These are phyloP conservation scores for Mergus octosetaceus DNA, from an alignment of 2,797 vertebrate genomes.

Conservation along the genomic window DNA sequence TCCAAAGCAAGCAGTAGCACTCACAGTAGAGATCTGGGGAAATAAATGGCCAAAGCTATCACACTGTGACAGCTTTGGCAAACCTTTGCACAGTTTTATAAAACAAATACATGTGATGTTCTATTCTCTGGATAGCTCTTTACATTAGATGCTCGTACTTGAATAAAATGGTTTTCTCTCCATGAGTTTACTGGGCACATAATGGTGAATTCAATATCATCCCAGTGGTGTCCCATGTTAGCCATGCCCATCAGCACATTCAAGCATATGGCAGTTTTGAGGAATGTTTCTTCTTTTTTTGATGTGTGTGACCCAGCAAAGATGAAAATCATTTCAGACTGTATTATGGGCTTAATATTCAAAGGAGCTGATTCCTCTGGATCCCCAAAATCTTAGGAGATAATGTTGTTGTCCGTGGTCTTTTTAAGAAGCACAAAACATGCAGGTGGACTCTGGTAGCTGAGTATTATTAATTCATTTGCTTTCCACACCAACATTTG, in stretches of 20 bases:
- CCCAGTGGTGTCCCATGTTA: background rate
- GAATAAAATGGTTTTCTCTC: background rate
- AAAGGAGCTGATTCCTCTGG: background rate
- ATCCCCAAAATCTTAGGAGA: background rate
- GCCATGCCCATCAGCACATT: background rate
- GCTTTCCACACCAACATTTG: background rate
- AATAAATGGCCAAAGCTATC: background rate
- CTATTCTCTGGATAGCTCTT: constrained; percentile 36
- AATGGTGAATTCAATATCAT: background rate
- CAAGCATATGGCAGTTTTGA: background rate
- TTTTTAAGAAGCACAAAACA: background rate
- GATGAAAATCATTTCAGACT: background rate
- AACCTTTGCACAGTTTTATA: constrained; percentile 58
- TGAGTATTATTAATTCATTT: fast-evolving
- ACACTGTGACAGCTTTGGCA: constrained; percentile 37
- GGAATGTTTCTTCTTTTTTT: background rate
- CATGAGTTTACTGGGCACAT: constrained; percentile 30
- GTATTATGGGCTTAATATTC: background rate
- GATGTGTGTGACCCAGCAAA: background rate
- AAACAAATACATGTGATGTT: constrained; percentile 49
- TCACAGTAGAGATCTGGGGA: constrained; percentile 23
- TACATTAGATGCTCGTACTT: constrained; percentile 56
- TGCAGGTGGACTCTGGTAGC: background rate
- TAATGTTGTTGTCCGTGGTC: background rate
- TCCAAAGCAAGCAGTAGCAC: background rate